Evolutionary conservation across 1,140 invertebrate genomes (phyloP).

Genomic region (Lepidurus arcticus): DNA sequence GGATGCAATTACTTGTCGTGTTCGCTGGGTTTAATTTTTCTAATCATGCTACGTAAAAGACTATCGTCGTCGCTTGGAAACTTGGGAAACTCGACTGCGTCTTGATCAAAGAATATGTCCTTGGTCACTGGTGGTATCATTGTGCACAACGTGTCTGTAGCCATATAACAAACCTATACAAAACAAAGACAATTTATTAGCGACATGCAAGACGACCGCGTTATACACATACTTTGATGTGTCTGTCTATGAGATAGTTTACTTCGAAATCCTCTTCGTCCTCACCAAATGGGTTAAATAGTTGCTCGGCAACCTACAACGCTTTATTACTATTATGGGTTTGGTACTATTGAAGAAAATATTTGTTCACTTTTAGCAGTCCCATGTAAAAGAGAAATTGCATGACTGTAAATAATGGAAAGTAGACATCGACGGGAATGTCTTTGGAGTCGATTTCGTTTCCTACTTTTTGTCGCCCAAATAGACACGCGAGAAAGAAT

Average conservation of each 20-base stretch:
- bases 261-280: slow-evolving; percentile 72
- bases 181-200: background rate
- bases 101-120: slow-evolving; percentile 23
- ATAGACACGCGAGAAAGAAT: slow-evolving; percentile 62
- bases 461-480: slow-evolving; percentile 59
- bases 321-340: slow-evolving; percentile 24
- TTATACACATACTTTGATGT: slow-evolving; percentile 52
- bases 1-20: background rate
- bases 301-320: slow-evolving; percentile 58
- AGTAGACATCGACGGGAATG: slow-evolving; percentile 59
- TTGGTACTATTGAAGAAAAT: background rate
- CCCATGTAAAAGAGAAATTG: slow-evolving; percentile 76
- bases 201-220: background rate
- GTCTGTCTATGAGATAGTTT: slow-evolving; percentile 64
- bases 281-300: slow-evolving; percentile 69
- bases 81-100: slow-evolving; percentile 8
- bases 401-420: slow-evolving; percentile 65
- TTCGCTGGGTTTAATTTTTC: background rate
- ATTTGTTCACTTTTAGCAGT: slow-evolving; percentile 53
- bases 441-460: slow-evolving; percentile 45
- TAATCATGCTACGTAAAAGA: background rate
- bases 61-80: background rate
- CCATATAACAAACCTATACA: slow-evolving; percentile 25
- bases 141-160: background rate
- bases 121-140: slow-evolving; percentile 4